These are phyloP conservation scores for Drosophila paulistorum DNA, from an alignment of 1,140 invertebrate genomes.

Conservation along the genomic window DNA sequence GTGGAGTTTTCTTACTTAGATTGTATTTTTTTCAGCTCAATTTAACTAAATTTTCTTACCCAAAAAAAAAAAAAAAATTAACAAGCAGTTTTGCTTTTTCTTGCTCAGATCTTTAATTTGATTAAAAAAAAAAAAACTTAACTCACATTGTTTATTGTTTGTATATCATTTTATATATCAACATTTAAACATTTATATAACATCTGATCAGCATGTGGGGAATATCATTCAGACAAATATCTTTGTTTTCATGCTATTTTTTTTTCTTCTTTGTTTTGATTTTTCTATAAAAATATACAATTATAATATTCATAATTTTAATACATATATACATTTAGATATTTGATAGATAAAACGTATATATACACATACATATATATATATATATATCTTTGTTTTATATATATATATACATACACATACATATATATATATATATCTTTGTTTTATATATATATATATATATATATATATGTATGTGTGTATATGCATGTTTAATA, in stretches of 20 bases:
- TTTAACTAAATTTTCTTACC: background rate
- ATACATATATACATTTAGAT: conserved; percentile 46
- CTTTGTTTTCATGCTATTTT: background rate
- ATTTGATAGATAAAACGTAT: conserved; percentile 32
- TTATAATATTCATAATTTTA: conserved; percentile 23
- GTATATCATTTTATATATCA: conserved; percentile 40
- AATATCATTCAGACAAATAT: conserved; percentile 29
- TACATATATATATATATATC: background rate
- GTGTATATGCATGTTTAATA: conserved; percentile 51
- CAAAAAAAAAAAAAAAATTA: conserved; percentile 11
- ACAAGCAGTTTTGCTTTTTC: too few species aligned
- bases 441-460: conserved; percentile 1
- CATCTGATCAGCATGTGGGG: conserved; percentile 5
- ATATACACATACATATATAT: conserved; percentile 3
- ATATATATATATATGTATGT: background rate
- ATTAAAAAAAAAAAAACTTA: background rate
- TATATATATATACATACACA: background rate
- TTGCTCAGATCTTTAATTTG: too few species aligned
- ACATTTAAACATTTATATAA: conserved; percentile 48
- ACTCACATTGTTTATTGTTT: conserved; percentile 17
- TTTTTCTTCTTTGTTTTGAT: background rate
- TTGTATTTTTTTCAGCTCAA: too few species aligned
- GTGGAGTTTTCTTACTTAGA: too few species aligned
- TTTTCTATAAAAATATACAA: conserved; percentile 45
- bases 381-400: too few species aligned